Evolutionary conservation across 1,140 invertebrate genomes (phyloP).

Genomic region (Sinonovacula constricta): DNA sequence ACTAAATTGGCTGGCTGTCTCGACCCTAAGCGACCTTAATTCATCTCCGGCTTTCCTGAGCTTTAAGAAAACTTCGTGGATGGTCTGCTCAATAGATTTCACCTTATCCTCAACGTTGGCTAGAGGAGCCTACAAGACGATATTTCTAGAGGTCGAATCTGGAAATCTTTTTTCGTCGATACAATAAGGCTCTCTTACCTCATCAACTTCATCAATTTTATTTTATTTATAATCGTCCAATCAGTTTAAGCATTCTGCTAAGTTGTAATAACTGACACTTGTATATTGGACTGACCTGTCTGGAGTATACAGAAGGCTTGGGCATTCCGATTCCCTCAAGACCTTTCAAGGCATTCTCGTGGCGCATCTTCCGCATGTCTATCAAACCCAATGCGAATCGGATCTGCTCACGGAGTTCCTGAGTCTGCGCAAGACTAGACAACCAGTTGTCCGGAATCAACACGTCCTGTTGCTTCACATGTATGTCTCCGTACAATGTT

Average conservation of each 20-base stretch:
- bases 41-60: conserved; percentile 14
- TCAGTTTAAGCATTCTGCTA: too few species aligned
- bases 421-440: conserved; percentile 47
- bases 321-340: conserved; percentile 84
- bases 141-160: too few species aligned
- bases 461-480: conserved; percentile 66
- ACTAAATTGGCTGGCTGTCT: too few species aligned
- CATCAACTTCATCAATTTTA: too few species aligned
- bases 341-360: conserved; percentile 84
- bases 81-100: neutral
- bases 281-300: conserved; percentile 79
- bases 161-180: too few species aligned
- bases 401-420: conserved; percentile 84
- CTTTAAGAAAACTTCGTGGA: conserved; percentile 26
- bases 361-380: conserved; percentile 83
- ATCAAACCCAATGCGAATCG: conserved; percentile 84
- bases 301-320: conserved; percentile 86
- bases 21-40: conserved; percentile 22
- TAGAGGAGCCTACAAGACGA: too few species aligned
- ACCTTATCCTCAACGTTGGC: too few species aligned
- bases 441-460: conserved; percentile 69
- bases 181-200: conserved; percentile 72
- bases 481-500: conserved; percentile 59
- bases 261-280: too few species aligned
- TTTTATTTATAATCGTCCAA: too few species aligned